These are phyloP conservation scores for Pyrrhosoma nymphula DNA, from an alignment of 2,888 invertebrate genomes.

Conservation along the genomic window DNA sequence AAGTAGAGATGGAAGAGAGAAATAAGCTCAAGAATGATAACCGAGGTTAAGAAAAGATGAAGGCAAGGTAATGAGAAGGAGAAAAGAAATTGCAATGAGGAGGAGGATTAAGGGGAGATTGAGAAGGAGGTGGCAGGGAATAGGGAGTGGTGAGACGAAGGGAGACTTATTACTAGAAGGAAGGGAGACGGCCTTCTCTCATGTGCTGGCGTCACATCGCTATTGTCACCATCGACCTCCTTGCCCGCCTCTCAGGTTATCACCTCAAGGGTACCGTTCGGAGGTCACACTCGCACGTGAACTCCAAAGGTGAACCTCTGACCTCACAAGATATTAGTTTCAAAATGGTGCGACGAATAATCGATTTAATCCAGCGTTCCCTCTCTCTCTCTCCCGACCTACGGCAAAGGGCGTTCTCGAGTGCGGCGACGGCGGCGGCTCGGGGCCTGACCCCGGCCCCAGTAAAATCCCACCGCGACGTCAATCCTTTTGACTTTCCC, in stretches of 20 bases:
- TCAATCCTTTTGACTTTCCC: background rate
- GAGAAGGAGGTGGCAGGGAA: too few species aligned
- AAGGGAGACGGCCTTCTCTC: background rate
- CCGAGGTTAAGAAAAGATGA: background rate
- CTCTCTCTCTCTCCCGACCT: background rate
- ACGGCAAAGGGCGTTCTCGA: background rate
- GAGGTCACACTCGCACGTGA: background rate
- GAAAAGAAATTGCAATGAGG: too few species aligned
- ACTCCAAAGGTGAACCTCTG: background rate
- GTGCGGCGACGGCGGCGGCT: background rate
- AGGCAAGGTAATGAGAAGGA: background rate
- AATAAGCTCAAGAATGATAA: background rate
- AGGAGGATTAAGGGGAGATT: too few species aligned
- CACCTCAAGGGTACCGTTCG: background rate
- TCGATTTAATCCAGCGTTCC: background rate
- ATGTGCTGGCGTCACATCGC: background rate
- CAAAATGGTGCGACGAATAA: background rate
- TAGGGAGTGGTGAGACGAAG: too few species aligned
- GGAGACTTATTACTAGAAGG: background rate
- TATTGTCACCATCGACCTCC: constrained; percentile 1
- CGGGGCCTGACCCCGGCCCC: too few species aligned
- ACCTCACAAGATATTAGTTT: background rate
- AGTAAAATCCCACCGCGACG: too few species aligned
- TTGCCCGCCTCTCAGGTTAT: background rate
- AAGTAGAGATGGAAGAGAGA: background rate